Percentiles rank a stretch among this genome's conserved stretches.
Evolutionary conservation across 2,113 vertebrate species (phyloP).

Genomic region (Anhinga rufa): DNA sequence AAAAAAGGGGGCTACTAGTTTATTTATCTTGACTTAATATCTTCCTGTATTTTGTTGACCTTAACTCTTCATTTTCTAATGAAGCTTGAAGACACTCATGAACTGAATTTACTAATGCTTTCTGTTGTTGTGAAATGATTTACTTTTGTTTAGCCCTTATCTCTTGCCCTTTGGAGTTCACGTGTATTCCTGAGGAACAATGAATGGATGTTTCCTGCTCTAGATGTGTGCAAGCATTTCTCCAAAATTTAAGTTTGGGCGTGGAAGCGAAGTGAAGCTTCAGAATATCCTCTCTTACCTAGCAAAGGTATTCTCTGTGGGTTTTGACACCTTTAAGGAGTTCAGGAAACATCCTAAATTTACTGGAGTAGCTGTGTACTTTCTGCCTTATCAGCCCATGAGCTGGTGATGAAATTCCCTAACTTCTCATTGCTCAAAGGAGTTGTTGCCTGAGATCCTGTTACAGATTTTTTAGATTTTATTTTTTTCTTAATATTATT

Average conservation of each 20-base stretch:
- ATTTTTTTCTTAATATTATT: neutral
- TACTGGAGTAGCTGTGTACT: neutral
- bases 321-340: neutral
- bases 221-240: neutral
- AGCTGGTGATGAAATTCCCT: neutral
- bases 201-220: conserved; percentile 2
- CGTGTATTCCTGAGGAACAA: conserved; percentile 13
- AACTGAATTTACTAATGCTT: conserved; percentile 18
- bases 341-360: neutral
- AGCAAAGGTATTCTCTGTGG: neutral
- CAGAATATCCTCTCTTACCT: neutral
- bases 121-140: conserved; percentile 5
- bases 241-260: neutral
- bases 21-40: conserved; percentile 39
- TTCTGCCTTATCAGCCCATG: neutral
- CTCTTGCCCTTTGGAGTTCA: conserved; percentile 18
- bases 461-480: neutral
- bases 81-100: neutral
- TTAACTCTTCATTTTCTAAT: conserved; percentile 16
- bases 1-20: neutral
- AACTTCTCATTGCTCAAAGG: neutral
- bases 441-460: neutral
- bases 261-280: neutral
- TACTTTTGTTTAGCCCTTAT: conserved; percentile 35
- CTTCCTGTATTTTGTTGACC: conserved; percentile 46